These are phyloP conservation scores for Salarias fasciatus DNA, from an alignment of 2,797 vertebrate genomes.

Conservation along the genomic window DNA sequence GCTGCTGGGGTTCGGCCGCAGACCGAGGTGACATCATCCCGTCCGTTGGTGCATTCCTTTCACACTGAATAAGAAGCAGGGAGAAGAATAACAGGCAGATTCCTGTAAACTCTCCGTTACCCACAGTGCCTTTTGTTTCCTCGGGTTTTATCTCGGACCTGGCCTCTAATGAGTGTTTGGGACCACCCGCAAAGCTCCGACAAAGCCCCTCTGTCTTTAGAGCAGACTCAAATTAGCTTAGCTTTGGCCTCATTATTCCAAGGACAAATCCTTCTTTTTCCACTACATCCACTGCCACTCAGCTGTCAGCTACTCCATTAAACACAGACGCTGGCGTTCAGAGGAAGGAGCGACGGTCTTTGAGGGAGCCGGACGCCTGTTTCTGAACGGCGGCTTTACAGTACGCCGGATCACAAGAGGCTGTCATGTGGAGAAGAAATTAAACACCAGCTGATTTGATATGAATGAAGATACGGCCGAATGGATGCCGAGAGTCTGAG, in stretches of 20 bases:
- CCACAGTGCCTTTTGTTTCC: constrained; percentile 46
- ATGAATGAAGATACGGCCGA: constrained; percentile 47
- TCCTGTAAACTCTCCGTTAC: constrained; percentile 21
- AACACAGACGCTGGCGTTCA: constrained; percentile 14
- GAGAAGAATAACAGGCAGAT: constrained; percentile 46
- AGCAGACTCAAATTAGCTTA: constrained; percentile 29
- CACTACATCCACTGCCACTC: neutral
- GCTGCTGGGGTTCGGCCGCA: constrained; percentile 48
- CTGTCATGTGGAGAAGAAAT: constrained; percentile 30
- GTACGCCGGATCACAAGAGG: constrained; percentile 36
- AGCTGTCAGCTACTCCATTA: constrained; percentile 22
- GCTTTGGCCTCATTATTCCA: constrained; percentile 58
- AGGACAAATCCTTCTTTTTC: constrained; percentile 31
- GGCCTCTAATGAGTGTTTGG: constrained; percentile 5
- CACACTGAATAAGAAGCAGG: constrained; percentile 61
- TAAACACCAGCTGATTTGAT: constrained; percentile 39
- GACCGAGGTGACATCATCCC: constrained; percentile 72
- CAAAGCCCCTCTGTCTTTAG: constrained; percentile 26
- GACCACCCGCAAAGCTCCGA: constrained; percentile 41
- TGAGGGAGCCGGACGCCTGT: constrained; percentile 9
- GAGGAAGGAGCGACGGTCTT: constrained; percentile 25
- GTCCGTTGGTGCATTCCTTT: constrained; percentile 72
- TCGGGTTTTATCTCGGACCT: constrained; percentile 37
- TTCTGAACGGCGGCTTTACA: constrained; percentile 22
- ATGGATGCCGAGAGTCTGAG: constrained; percentile 34